Percentiles rank a stretch among this genome's conserved stretches.
Evolutionary conservation across 2,888 invertebrate species (phyloP).

Genomic region (Tenthredo mesomela): DNA sequence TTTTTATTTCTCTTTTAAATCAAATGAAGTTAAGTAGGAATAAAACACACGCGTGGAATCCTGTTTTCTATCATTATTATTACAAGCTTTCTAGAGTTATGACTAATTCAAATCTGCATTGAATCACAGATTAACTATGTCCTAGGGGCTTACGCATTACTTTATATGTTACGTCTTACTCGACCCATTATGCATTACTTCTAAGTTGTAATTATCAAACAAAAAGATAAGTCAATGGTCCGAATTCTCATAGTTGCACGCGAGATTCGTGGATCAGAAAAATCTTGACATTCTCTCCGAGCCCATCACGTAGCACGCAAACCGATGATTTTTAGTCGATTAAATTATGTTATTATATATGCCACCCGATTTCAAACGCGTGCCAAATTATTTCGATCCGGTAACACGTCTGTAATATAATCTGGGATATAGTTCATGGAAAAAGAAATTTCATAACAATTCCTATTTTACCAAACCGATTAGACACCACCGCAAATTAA

Average conservation of each 20-base stretch:
- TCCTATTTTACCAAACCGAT: not conserved
- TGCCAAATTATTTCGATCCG: constrained; percentile 21
- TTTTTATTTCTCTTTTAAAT: no score
- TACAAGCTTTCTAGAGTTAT: constrained; percentile 35
- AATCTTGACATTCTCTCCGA: not conserved
- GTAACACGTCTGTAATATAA: not conserved
- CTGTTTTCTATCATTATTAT: constrained; percentile 1
- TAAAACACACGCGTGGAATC: not conserved
- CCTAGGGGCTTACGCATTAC: not conserved
- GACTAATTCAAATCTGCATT: constrained; percentile 19
- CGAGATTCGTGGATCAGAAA: not conserved
- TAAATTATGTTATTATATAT: constrained; percentile 26
- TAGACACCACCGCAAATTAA: constrained; percentile 17
- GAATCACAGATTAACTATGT: constrained; percentile 11
- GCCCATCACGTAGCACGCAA: constrained; percentile 19
- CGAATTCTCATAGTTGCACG: not conserved
- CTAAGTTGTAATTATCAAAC: not conserved
- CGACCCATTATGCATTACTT: constrained; percentile 9
- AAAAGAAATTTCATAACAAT: constrained; percentile 27
- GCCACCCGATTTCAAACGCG: not conserved
- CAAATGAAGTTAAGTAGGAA: not conserved
- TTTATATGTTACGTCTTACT: not conserved
- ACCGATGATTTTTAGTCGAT: constrained; percentile 21
- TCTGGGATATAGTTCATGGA: not conserved
- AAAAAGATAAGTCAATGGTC: constrained; percentile 7